Base-by-base conservation (phyloP, 2,113 vertebrate species). In the Corythaixoides concolor region DNA sequence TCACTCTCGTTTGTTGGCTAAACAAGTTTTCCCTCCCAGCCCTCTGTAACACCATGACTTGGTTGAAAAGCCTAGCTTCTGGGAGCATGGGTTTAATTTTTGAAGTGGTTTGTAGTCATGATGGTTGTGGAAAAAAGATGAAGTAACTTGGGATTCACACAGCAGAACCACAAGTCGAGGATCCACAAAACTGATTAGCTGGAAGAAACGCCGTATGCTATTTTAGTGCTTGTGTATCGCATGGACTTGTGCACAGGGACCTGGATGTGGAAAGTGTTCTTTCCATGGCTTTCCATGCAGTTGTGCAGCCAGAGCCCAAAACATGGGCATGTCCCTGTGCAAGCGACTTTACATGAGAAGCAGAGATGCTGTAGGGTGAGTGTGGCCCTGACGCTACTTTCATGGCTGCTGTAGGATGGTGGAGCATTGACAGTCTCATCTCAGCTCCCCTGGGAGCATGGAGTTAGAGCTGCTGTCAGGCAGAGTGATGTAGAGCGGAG, bases 251-350 rank as follows among this genome's bases (percentile, higher is more conserved):
- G 53, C 24, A 8, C 8, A 22, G 21, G 30, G n/a, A 68, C 17
- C 22, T 53, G 70, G 19, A 3, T 64, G 59, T 72, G 43, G 67
- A 32, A 35, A 26, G 12, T 6, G 5, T 30, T 41, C 47, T 53
- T 49, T 70, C 52, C 60, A 56, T 50, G 0, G 0, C 28, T 75
- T 32, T 63, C 78, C 50, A 1, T 6, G 27, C 14, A 62, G 20
- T 26, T 12, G 6, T 58, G 30, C 53, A 85, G 26, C 37, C 75
- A 60, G 74, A 77, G 59, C n/a, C 56, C 45, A 43, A 13, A 30
- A 39, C 15, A 8, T 3, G 2, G n/a, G 5, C 20, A 27, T 3
- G 22, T 27, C 18, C 27, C 39, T 27, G 33, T 53, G 32, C 69
- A 18, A 85, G 56, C 50, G 50, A 37, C 66, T 74, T 33, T 1